Evolutionary conservation across 2,113 vertebrate genomes (phyloP).

Genomic region (Dromiciops gliroides): DNA sequence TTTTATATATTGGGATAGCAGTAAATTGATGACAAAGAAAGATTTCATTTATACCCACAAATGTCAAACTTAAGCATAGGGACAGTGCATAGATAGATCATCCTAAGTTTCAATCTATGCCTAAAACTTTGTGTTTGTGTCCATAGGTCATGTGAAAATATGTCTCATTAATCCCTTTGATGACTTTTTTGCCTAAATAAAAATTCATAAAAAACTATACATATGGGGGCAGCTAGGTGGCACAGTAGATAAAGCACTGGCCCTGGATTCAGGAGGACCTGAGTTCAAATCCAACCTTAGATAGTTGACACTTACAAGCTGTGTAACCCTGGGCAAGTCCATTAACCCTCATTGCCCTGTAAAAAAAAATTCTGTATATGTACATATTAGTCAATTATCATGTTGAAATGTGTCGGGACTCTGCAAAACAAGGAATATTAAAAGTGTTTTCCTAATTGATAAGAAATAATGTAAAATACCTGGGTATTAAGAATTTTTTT

Average conservation of each 20-base stretch:
- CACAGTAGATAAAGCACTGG: no score
- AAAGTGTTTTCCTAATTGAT: background rate
- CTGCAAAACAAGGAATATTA: background rate
- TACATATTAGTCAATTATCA: background rate
- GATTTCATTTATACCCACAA: constrained; percentile 32
- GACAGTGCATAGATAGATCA: background rate
- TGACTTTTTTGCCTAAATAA: background rate
- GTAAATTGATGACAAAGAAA: constrained; percentile 3
- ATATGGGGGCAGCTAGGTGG: no score
- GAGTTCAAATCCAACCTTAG: no score
- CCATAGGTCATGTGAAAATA: background rate
- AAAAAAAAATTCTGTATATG: background rate
- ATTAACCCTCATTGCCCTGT: no score
- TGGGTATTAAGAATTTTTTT: background rate
- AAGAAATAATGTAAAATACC: background rate
- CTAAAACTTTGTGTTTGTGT: background rate
- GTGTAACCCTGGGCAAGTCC: no score
- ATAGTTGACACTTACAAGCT: no score
- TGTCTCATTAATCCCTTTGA: background rate
- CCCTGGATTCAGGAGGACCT: no score
- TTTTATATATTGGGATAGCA: constrained; percentile 8
- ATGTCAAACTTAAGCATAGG: background rate
- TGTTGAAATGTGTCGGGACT: background rate
- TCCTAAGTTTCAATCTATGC: background rate
- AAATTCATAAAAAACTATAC: background rate